phyloP scores from a whole-genome alignment of 1,140 invertebrate species.

The Tetranychus urticae region DNA sequence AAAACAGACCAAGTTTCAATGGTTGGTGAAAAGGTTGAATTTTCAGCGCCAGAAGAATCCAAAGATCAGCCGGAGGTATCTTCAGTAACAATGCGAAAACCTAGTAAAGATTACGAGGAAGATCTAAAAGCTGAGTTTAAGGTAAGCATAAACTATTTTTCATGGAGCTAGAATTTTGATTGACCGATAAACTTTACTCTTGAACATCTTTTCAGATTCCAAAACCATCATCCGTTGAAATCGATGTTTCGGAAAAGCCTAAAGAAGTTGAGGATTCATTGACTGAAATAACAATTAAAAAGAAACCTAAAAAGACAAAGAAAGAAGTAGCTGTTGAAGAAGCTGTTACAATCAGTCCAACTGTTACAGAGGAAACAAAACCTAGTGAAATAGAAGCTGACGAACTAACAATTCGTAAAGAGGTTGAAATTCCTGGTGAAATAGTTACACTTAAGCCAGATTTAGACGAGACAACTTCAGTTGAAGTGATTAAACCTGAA shows the following conservation, averaged over 20 bases:
- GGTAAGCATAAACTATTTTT: background rate
- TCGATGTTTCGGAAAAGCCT: background rate
- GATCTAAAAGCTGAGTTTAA: background rate
- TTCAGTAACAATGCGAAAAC: background rate
- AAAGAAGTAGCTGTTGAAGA: slow-evolving; percentile 1
- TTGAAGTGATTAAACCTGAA: slow-evolving; percentile 4
- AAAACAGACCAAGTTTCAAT: background rate
- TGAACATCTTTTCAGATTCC: background rate
- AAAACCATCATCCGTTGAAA: background rate
- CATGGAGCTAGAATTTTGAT: no score
- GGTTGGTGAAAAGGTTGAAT: background rate
- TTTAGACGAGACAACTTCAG: background rate
- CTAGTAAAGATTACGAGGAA: background rate
- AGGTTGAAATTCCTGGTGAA: no score
- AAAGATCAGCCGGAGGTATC: background rate
- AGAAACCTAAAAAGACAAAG: background rate
- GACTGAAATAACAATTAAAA: slow-evolving; percentile 16
- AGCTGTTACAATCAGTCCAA: background rate
- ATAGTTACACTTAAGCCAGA: background rate
- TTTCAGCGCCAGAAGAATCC: background rate
- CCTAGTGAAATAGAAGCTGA: background rate
- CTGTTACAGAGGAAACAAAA: slow-evolving; percentile 1
- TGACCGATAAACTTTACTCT: no score
- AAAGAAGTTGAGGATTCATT: slow-evolving; percentile 15
- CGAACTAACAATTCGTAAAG: background rate